These are phyloP conservation scores for Acrobasis suavella DNA, from an alignment of 2,888 invertebrate genomes.

Conservation along the genomic window DNA sequence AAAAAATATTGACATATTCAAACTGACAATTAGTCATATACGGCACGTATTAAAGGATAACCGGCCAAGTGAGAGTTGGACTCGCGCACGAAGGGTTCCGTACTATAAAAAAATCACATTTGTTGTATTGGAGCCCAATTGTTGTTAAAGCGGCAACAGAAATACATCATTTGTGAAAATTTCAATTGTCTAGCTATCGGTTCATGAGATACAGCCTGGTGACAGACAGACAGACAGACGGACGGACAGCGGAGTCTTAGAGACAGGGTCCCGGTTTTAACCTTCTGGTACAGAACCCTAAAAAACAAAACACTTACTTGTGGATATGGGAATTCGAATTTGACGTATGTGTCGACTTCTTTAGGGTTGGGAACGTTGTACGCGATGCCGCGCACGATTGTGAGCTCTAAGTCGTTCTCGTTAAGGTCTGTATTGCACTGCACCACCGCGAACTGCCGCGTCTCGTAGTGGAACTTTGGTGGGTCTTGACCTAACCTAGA, in stretches of 20 bases:
- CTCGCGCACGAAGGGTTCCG: no score
- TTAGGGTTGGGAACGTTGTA: constrained; percentile 92
- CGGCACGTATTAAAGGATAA: not conserved
- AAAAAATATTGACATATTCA: no score
- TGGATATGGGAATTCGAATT: constrained; percentile 95
- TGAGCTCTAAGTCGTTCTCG: constrained; percentile 94
- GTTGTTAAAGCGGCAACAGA: no score
- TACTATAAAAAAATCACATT: no score
- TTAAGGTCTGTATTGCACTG: constrained; percentile 97
- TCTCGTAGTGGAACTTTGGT: constrained; percentile 97
- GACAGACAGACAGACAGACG: no score
- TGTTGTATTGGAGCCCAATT: no score
- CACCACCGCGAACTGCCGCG: constrained; percentile 93
- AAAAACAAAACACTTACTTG: constrained; percentile 78
- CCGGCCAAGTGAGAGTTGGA: not conserved
- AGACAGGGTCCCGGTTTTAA: not conserved
- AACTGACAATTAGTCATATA: no score
- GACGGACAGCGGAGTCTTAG: no score
- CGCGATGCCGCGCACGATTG: constrained; percentile 92
- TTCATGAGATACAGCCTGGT: no score
- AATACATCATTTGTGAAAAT: no score
- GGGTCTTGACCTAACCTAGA: constrained; percentile 79
- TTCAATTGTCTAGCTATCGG: no score
- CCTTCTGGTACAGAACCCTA: not conserved
- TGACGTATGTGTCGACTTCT: constrained; percentile 96